Conservation (phyloP, 2,888 invertebrate genomes). For the Pedicia rivosa region DNA sequence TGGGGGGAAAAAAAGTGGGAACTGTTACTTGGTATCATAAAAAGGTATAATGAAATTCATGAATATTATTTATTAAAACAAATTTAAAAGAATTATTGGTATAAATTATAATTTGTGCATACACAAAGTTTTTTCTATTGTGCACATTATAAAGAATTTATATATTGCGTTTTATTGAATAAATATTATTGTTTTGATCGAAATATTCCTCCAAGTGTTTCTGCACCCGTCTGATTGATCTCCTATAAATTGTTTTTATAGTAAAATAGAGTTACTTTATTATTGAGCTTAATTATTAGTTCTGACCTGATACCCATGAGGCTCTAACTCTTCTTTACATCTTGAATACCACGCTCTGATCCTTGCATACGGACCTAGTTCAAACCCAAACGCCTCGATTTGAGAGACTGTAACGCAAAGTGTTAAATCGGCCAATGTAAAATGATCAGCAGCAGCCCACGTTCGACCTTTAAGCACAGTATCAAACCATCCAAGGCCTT, state of each 20-base stretch:
- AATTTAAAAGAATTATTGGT: no score
- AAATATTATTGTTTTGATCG: conserved; percentile 31
- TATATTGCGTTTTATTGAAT: no score
- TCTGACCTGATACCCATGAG: conserved; percentile 45
- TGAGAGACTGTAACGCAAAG: conserved; percentile 27
- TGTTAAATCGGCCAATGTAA: conserved; percentile 29
- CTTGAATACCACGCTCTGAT: conserved; percentile 46
- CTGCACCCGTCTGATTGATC: conserved; percentile 41
- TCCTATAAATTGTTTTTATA: conserved; percentile 19
- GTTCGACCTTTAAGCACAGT: conserved; percentile 34
- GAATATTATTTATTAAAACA: no score
- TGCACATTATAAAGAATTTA: no score
- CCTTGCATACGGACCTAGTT: conserved; percentile 34
- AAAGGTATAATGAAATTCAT: no score
- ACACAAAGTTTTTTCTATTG: no score
- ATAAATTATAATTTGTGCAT: no score
- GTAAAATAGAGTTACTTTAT: background rate
- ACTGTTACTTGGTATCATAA: no score
- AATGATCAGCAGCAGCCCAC: conserved; percentile 41
- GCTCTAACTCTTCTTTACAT: conserved; percentile 44
- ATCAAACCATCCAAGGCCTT: conserved; percentile 39
- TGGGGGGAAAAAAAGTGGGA: no score
- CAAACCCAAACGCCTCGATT: conserved; percentile 34
- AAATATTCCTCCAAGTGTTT: conserved; percentile 36
- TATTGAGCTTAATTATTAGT: background rate